Evolutionary conservation across 2,113 vertebrate species (phyloP).

Genomic region (Phylloscopus whistleri): DNA sequence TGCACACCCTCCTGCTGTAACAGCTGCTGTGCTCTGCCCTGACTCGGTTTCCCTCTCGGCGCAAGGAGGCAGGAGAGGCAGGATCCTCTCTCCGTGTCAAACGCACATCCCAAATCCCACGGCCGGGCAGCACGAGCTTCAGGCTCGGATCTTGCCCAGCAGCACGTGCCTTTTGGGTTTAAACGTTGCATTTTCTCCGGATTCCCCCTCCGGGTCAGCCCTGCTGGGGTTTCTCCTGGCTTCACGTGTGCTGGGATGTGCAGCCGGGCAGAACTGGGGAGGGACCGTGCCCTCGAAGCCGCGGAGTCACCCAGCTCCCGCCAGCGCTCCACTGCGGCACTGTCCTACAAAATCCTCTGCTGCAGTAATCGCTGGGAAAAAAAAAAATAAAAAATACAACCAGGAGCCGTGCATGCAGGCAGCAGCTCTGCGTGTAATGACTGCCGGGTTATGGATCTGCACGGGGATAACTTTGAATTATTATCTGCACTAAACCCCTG

Average conservation of each 20-base stretch:
- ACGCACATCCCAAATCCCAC: background rate
- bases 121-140: accelerated
- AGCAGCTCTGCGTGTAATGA: background rate
- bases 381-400: background rate
- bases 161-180: background rate
- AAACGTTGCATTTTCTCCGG: background rate
- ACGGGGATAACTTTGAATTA: slow-evolving; percentile 50
- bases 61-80: background rate
- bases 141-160: background rate
- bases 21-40: accelerated
- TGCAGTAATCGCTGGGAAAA: background rate
- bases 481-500: slow-evolving; percentile 32
- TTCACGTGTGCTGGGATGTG: accelerated
- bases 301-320: background rate
- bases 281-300: background rate
- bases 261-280: background rate
- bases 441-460: slow-evolving; percentile 47
- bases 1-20: accelerated
- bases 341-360: slow-evolving; percentile 62
- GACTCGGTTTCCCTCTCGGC: background rate
- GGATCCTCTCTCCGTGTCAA: background rate
- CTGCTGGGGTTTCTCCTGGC: background rate
- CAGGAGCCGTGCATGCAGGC: background rate
- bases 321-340: slow-evolving; percentile 28
- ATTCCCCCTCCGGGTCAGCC: background rate